Base-by-base conservation (phyloP, 92 coral and sea anemone species). In the Phymanthus crucifer region DNA sequence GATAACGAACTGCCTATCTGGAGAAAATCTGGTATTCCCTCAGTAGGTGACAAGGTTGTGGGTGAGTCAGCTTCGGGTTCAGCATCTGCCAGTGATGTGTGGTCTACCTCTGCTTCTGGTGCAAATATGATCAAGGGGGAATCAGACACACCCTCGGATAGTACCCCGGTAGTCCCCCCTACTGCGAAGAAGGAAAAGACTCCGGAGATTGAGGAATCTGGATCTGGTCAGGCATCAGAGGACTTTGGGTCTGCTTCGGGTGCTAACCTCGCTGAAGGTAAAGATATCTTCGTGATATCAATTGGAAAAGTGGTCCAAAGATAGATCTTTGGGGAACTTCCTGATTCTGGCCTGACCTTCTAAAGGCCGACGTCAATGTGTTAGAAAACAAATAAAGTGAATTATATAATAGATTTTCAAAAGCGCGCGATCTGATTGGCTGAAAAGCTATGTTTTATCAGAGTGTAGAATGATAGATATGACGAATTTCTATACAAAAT, bases 261-360 rank as follows among this genome's bases (percentile, higher is more conserved):
- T 10, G 95, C 81, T 34, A 92, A 93, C 54, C 86, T 95, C 37
- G 99, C 99, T 31, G 97, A 95, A 89, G 99, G 99, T 95, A 85
- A 68, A 45, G 33, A 32, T 13, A 43, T 43, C 48, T 43, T 43
- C 48, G 1, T 43, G 14, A 43, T 43, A 43, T 43, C 14, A 10
- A 14, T 43, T 43, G 14, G 14, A 19, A 61, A 61, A 61, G 64
- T 61, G 68, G 68, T 27, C 68, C 68, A 18, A 61, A 61, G 19
- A 19, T 61, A 61, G 32, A 61, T 24, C 68, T 3, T 19, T 23
- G 35, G 18, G 18, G 26, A 61, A 61, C 68, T 24, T 34, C 68
- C 4, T 11, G n/a, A 9, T 43, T 43, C 10, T 43, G 43, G 10
- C 10, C 1, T 10, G 10, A 7, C 14, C 48, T 43, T 10, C 14